These are phyloP conservation scores for Sylvicola cinctus DNA, from an alignment of 2,888 invertebrate species.

Conservation along the genomic window DNA sequence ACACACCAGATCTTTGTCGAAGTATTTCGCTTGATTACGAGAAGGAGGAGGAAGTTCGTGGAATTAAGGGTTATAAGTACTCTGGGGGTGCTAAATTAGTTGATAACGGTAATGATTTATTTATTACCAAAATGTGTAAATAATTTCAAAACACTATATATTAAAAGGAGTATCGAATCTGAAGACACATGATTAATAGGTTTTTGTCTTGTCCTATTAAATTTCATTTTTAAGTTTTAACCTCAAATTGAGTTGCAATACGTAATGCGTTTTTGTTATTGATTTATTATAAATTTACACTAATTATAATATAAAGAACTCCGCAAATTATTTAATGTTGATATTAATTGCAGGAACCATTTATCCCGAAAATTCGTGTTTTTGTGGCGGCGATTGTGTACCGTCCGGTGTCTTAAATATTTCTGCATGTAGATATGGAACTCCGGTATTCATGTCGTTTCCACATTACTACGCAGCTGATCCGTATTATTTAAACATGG, in stretches of 20 bases:
- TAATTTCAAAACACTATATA: too few species aligned
- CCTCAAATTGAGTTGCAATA: too few species aligned
- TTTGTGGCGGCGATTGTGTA: slow-evolving; percentile 48
- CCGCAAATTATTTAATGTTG: too few species aligned
- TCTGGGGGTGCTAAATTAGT: slow-evolving; percentile 39
- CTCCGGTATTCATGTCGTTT: slow-evolving; percentile 64
- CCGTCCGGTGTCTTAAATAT: slow-evolving; percentile 58
- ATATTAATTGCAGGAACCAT: slow-evolving; percentile 29
- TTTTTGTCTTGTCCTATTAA: too few species aligned
- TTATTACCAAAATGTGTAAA: too few species aligned
- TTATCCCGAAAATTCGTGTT: slow-evolving; percentile 43
- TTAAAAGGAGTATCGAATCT: too few species aligned
- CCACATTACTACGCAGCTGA: slow-evolving; percentile 72
- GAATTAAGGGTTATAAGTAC: slow-evolving; percentile 44
- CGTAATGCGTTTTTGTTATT: too few species aligned
- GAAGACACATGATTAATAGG: too few species aligned
- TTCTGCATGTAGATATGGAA: slow-evolving; percentile 56
- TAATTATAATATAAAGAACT: too few species aligned
- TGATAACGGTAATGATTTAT: slow-evolving; percentile 41
- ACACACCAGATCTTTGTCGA: slow-evolving; percentile 58
- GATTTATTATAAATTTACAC: too few species aligned
- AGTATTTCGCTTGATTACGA: slow-evolving; percentile 39
- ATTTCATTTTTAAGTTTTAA: too few species aligned
- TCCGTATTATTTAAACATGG: slow-evolving; percentile 35
- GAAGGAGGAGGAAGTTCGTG: slow-evolving; percentile 32